Conservation (phyloP, 2,113 vertebrate genomes). For the Tupaia chinensis region DNA sequence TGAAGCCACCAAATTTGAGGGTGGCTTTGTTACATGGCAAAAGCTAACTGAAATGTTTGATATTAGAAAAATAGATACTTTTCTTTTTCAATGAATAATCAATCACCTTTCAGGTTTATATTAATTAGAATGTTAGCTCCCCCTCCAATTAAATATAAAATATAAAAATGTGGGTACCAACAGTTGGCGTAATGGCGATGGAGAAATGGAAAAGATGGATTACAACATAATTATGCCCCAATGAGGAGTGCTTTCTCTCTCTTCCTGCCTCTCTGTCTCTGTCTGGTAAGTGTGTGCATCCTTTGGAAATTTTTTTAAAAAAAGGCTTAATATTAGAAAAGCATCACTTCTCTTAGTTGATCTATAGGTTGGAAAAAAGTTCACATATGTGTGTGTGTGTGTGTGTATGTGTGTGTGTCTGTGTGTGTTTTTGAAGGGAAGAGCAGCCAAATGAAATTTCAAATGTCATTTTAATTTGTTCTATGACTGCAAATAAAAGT, state of each 20-base stretch:
- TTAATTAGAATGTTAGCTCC: conserved; percentile 19
- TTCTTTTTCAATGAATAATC: conserved; percentile 4
- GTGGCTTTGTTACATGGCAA: conserved; percentile 8
- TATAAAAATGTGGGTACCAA: neutral
- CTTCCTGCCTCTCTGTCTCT: too few species aligned
- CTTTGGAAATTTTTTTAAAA: too few species aligned
- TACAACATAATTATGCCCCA: too few species aligned
- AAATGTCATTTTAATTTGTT: neutral
- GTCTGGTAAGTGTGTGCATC: too few species aligned
- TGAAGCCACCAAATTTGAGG: neutral
- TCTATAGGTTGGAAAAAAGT: too few species aligned
- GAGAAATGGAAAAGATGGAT: too few species aligned
- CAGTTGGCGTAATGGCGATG: neutral
- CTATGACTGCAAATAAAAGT: neutral
- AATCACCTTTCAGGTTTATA: conserved; percentile 24
- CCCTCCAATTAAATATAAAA: neutral
- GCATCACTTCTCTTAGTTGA: too few species aligned
- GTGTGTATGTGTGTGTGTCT: too few species aligned
- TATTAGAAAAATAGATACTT: conserved; percentile 11
- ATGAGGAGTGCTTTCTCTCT: too few species aligned
- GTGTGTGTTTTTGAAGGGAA: conserved; percentile 6
- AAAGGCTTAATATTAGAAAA: too few species aligned
- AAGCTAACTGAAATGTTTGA: neutral
- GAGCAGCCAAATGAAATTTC: conserved; percentile 1
- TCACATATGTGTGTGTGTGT: too few species aligned